Evolutionary conservation across 2,113 vertebrate genomes (phyloP).

Genomic region (Plotosus lineatus): DNA sequence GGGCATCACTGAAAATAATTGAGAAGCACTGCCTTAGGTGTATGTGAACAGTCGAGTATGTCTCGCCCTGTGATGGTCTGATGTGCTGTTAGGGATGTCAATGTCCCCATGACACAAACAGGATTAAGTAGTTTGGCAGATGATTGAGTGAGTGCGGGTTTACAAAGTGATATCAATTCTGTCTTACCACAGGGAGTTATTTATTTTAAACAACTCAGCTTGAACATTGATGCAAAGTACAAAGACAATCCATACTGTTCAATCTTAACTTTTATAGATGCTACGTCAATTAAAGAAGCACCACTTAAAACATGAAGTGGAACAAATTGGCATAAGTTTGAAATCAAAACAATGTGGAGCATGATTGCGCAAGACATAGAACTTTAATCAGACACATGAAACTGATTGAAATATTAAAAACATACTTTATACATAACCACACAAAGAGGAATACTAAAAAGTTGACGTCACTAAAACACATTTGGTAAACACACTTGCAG

Average conservation of each 20-base stretch:
- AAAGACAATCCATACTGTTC: not conserved
- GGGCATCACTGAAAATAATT: no score
- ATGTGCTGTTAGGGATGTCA: no score
- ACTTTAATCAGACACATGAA: slow-evolving; percentile 6
- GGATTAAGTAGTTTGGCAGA: no score
- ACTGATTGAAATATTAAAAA: not conserved
- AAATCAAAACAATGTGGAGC: not conserved
- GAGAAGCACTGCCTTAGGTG: no score
- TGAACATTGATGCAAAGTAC: not conserved
- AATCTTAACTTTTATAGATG: not conserved
- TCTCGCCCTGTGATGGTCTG: no score
- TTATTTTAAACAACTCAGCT: not conserved
- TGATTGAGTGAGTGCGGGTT: no score
- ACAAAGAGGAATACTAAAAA: not conserved
- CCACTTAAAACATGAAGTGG: not conserved
- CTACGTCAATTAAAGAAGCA: not conserved
- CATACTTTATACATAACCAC: not conserved
- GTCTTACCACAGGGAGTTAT: not conserved
- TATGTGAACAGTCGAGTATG: no score
- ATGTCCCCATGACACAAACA: no score
- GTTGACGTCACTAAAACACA: slow-evolving; percentile 2
- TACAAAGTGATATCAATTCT: not conserved
- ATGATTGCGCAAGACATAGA: not conserved
- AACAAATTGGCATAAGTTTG: not conserved
- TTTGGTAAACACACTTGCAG: not conserved